Conservation (phyloP, 1,140 invertebrate species). For the Diplogasteroides magnus region DNA sequence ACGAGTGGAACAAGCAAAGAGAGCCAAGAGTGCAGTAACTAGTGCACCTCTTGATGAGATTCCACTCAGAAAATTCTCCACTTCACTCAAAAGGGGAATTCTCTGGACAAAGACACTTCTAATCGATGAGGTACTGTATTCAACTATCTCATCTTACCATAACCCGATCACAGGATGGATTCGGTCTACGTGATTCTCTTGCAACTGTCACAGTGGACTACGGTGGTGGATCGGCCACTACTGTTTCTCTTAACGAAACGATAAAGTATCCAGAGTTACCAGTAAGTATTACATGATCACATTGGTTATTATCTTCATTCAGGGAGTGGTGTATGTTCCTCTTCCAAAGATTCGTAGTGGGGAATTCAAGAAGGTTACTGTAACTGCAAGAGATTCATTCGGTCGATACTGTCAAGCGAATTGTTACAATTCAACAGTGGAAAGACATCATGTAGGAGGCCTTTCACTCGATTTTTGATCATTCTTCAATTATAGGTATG, state of each 20-base stretch:
- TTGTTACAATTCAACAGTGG: constrained; percentile 45
- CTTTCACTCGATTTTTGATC: background rate
- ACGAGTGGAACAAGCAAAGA: constrained; percentile 5
- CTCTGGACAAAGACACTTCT: constrained; percentile 54
- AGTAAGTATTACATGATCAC: constrained; percentile 23
- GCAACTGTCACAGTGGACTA: constrained; percentile 43
- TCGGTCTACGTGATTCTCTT: constrained; percentile 38
- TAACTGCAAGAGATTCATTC: constrained; percentile 49
- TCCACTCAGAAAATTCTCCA: constrained; percentile 5
- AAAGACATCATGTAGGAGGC: constrained; percentile 43
- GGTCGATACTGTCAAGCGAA: constrained; percentile 53
- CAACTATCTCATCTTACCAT: constrained; percentile 14
- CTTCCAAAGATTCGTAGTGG: constrained; percentile 43
- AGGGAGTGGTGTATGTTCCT: constrained; percentile 50
- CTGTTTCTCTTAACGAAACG: constrained; percentile 37
- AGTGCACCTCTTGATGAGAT: constrained; percentile 9
- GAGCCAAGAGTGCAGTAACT: background rate
- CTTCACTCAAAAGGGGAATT: constrained; percentile 22
- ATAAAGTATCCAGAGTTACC: constrained; percentile 47
- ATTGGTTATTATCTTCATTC: constrained; percentile 6
- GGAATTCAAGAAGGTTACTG: constrained; percentile 33
- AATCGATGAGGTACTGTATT: constrained; percentile 32
- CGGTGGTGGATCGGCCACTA: constrained; percentile 15
- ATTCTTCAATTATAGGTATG: constrained; percentile 39
- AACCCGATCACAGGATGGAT: background rate